Conservation (phyloP, 23 tunicate genomes). For the Ciona savignyi region DNA sequence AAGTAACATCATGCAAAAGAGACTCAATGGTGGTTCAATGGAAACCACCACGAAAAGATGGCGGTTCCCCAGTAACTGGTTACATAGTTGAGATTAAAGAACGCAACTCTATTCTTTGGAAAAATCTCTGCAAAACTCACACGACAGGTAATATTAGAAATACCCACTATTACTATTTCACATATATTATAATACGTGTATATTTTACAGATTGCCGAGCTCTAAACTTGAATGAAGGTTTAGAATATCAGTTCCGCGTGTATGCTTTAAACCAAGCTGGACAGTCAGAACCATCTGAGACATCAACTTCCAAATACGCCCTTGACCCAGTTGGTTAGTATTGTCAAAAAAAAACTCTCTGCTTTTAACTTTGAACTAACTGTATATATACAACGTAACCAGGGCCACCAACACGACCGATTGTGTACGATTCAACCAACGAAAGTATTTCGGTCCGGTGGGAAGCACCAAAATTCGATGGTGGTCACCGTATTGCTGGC, state of each 20-base stretch:
- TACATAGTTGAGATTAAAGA: slow-evolving; percentile 77
- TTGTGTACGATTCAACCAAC: slow-evolving; percentile 61
- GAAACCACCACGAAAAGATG: slow-evolving; percentile 79
- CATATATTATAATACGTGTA: background rate
- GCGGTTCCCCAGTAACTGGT: slow-evolving; percentile 80
- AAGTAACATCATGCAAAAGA: slow-evolving; percentile 26
- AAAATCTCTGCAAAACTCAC: slow-evolving; percentile 34
- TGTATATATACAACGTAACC: background rate
- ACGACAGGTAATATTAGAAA: slow-evolving; percentile 25
- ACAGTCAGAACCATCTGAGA: slow-evolving; percentile 61
- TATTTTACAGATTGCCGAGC: slow-evolving; percentile 30
- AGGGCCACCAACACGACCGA: slow-evolving; percentile 60
- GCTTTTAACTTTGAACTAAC: too few relatives aligned
- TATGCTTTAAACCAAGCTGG: slow-evolving; percentile 81
- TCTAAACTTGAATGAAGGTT: slow-evolving; percentile 68
- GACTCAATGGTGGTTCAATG: slow-evolving; percentile 47
- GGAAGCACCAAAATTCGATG: slow-evolving; percentile 75
- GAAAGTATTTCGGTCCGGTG: slow-evolving; percentile 63
- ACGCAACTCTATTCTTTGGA: slow-evolving; percentile 80
- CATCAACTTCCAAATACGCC: slow-evolving; percentile 46
- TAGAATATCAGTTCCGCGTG: slow-evolving; percentile 93
- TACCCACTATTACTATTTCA: background rate
- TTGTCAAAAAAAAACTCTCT: background rate
- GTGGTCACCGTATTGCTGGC: slow-evolving; percentile 74
- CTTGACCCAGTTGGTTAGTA: slow-evolving; percentile 70